These are phyloP conservation scores for Physeter macrocephalus DNA, from an alignment of 2,113 vertebrate genomes.

Conservation along the genomic window DNA sequence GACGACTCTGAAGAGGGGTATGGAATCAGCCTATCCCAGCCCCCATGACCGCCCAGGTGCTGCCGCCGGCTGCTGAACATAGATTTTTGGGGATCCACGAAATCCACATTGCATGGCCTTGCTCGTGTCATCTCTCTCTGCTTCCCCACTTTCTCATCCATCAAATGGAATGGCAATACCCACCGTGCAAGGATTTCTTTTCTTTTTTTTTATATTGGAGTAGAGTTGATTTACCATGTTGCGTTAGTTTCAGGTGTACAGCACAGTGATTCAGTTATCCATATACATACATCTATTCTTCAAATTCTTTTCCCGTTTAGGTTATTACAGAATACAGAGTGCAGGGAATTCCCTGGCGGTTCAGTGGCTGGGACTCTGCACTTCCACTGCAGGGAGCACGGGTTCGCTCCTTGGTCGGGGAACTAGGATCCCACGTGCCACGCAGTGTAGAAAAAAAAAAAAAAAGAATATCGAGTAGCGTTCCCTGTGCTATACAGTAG, in stretches of 20 bases:
- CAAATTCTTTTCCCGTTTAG: neutral
- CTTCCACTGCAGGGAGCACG: neutral
- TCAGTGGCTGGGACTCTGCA: neutral
- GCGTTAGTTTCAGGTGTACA: neutral
- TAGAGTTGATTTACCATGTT: neutral
- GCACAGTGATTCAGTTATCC: neutral
- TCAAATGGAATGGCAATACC: neutral
- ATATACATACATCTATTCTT: neutral
- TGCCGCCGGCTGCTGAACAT: fast-evolving
- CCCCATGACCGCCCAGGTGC: neutral
- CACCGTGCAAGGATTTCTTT: neutral
- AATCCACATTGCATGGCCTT: neutral
- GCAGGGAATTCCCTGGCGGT: neutral
- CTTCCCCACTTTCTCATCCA: neutral
- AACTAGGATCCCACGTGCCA: neutral
- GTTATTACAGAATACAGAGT: neutral
- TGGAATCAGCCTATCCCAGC: fast-evolving
- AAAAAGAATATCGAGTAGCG: neutral
- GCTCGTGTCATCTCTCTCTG: neutral
- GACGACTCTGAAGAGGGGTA: neutral
- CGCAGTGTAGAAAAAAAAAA: neutral
- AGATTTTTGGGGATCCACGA: neutral
- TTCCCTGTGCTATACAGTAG: neutral
- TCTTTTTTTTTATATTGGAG: neutral
- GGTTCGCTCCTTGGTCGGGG: neutral